Evolutionary conservation across 2,113 vertebrate species (phyloP).

Genomic region (Mobula birostris): DNA sequence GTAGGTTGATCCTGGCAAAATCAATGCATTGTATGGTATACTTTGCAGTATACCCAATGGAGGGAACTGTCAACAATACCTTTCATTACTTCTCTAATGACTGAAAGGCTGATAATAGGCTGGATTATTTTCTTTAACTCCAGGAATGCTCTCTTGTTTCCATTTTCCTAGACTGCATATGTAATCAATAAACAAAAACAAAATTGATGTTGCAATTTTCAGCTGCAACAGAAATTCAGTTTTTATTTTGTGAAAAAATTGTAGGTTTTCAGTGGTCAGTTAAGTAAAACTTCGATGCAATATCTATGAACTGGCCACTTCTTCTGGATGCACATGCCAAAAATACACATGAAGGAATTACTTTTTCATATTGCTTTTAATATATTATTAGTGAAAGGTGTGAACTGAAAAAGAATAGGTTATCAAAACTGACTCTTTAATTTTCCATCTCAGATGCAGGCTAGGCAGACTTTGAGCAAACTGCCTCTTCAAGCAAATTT

Average conservation of each 20-base stretch:
- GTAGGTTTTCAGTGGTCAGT: not conserved
- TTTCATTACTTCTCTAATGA: too few species aligned
- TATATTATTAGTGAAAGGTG: not conserved
- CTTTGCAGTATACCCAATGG: too few species aligned
- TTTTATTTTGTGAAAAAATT: not conserved
- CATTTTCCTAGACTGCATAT: not conserved
- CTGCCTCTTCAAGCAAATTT: slow-evolving; percentile 87
- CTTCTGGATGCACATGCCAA: not conserved
- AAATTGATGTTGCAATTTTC: not conserved
- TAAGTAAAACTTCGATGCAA: not conserved
- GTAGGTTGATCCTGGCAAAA: too few species aligned
- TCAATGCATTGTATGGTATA: too few species aligned
- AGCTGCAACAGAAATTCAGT: not conserved
- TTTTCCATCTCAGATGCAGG: slow-evolving; percentile 69
- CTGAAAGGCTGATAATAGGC: too few species aligned
- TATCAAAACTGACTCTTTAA: not conserved
- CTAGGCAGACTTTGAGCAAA: slow-evolving; percentile 68
- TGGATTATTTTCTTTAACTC: too few species aligned
- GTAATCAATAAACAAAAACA: not conserved
- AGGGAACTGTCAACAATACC: too few species aligned
- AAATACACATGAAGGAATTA: not conserved
- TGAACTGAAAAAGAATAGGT: not conserved
- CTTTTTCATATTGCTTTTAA: not conserved
- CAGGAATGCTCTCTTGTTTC: not conserved
- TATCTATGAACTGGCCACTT: not conserved